Evolutionary conservation across 2,797 vertebrate genomes (phyloP), one percentile per base, ranked within the genome.

Genomic region (Peromyscus attwateri): DNA sequence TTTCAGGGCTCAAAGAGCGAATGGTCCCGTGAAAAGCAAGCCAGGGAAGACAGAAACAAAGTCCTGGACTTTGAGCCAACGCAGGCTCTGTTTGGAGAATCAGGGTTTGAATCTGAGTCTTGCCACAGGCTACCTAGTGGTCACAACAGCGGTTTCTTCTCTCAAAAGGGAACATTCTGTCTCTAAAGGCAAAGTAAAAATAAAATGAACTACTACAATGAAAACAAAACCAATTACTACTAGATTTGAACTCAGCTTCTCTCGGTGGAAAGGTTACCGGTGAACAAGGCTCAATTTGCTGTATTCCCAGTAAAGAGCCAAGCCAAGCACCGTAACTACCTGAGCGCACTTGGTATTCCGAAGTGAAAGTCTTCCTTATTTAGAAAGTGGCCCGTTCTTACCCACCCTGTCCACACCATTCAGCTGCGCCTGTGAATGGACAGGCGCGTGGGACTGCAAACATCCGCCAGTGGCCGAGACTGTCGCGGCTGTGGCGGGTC

Each of bases 291-390:
- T 88, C 73, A 76, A 6, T 92, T 87, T 82, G 27, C 60, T 87
- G 70, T 89, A n/a, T 68, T 60, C 43, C 93, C 81, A 77, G 52
- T n/a, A 80, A 55, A 92, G 73, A 64, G 49, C 34, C 49, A 96
- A 97, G 68, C 23, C 64, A 93, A 93, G 37, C 13, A 79, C 34
- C 62, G 31, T 66, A 81, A 40, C 25, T 29, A 66, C 27, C n/a
- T 93, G 71, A 34, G 40, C 57, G 60, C 7, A 71, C 29, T 52
- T 92, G 49, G 21, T 81, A 14, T 79, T 97, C 66, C 75, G 55
- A 97, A 97, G 76, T 81, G 93, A 96, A 96, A 97, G 70, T 82
- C 76, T 94, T 93, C 82, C 80, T 91, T 75, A 73, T 62, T 97
- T 83, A 57, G 92, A 55, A 94, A 97, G 81, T 19, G 68, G 87